Evolutionary conservation across 2,797 vertebrate species (phyloP).

Genomic region (Hydrocynus forskahlii): DNA sequence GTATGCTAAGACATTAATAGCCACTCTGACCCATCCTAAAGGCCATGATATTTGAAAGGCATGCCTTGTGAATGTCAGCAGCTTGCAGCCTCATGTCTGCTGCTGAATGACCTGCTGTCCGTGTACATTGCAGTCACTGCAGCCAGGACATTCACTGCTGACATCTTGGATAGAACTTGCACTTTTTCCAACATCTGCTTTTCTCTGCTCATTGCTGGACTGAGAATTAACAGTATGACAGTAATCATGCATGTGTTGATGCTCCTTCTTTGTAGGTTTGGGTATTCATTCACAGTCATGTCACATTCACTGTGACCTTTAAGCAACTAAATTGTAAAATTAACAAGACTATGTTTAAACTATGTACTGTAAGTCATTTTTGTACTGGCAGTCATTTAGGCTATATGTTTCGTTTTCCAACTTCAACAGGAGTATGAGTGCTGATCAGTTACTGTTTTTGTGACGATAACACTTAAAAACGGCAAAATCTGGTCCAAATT

Average conservation of each 20-base stretch:
- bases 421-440: no score
- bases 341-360: background rate
- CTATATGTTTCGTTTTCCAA: no score
- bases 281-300: background rate
- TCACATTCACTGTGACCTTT: background rate
- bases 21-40: constrained; percentile 78
- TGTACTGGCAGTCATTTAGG: no score
- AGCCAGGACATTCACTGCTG: background rate
- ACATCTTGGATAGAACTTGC: background rate
- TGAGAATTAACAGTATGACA: background rate
- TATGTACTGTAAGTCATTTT: no score
- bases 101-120: constrained; percentile 24
- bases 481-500: no score
- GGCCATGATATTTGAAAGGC: constrained; percentile 85
- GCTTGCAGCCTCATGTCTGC: constrained; percentile 66
- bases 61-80: constrained; percentile 78
- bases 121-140: background rate
- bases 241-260: background rate
- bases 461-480: no score
- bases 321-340: background rate
- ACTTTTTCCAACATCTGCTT: background rate
- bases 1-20: constrained; percentile 79
- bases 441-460: no score
- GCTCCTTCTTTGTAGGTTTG: background rate
- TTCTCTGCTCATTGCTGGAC: background rate